Percentiles rank a stretch among this genome's conserved stretches.
Conservation (phyloP, 2,888 invertebrate species). For the Heteromyza rotundicornis region DNA sequence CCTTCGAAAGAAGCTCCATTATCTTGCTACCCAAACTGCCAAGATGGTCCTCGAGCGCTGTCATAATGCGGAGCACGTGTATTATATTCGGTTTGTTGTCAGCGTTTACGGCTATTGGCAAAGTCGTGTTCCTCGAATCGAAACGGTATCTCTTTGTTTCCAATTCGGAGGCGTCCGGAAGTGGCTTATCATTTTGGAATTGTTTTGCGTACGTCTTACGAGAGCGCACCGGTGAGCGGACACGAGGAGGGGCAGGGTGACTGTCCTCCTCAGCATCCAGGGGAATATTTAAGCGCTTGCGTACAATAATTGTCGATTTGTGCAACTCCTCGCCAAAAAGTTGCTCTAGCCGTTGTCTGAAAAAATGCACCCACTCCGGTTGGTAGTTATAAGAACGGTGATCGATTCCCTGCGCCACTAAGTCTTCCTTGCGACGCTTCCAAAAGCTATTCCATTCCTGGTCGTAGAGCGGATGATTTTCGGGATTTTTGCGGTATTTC, state of each 20-base stretch:
- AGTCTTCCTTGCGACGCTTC: constrained; percentile 76
- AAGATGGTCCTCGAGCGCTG: constrained; percentile 77
- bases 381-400: constrained; percentile 79
- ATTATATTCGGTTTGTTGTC: constrained; percentile 65
- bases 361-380: constrained; percentile 82
- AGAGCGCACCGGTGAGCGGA: background rate
- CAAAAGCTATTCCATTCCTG: constrained; percentile 87
- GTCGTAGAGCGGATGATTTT: constrained; percentile 81
- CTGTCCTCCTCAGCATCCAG: constrained; percentile 29
- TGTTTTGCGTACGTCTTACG: background rate
- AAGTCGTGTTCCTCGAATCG: background rate
- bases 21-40: constrained; percentile 79
- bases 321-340: constrained; percentile 74
- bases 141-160: background rate
- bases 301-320: constrained; percentile 28
- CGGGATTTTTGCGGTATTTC: constrained; percentile 70
- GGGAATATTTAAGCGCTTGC: constrained; percentile 29
- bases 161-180: background rate
- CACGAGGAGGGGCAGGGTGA: background rate
- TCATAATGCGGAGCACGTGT: constrained; percentile 72
- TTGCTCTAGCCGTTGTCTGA: constrained; percentile 78
- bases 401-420: constrained; percentile 63
- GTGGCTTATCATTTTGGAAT: constrained; percentile 3
- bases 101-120: background rate
- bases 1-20: constrained; percentile 65